Evolutionary conservation across 2,888 invertebrate genomes (phyloP), one percentile per base, ranked within the genome.

Genomic region (Agrilus cyanescens): DNA sequence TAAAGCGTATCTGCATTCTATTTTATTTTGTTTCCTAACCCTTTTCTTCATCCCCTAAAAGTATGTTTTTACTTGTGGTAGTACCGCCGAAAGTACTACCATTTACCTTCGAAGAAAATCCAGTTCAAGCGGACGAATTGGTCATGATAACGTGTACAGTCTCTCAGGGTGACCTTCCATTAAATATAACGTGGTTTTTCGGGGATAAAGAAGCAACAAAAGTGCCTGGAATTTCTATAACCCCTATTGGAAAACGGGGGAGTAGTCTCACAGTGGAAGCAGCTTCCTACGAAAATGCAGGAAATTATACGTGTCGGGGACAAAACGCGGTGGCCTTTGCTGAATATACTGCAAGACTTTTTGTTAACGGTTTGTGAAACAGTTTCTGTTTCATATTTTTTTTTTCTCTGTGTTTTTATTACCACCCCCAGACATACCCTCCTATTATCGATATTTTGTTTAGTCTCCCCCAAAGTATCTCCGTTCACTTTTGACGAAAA

Each of bases 271-370:
- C 51, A 7, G 53, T 58, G 25, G 57, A 57, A 41, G 52, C 54
- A 10, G 50, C 57, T 13, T 41, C 47, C 10, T 49, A 56, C n/a
- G 46, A 43, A 46, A 81, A 83, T 57, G 78, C 78, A 36, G 84
- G 84, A 43, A 73, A 78, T 52, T 85, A 81, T 61, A 82, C 80
- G 45, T 85, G 85, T 62, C 71, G 74, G 49, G 83, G 69, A n/a
- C 60, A 67, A 50, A 85, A 85, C 64, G 63, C 65, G 41, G 81
- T 78, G 36, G 80, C 77, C 58, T 72, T 72, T 54, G 72, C 77
- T 57, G 79, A 78, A 61, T 77, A 78, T 62, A 80, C 80, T 53
- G 77, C 82, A 47, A 66, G 73, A 55, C 71, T 85, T 56, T 71
- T 76, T 63, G 81, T 85, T 48, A 82, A 84, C 64, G 84, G 82